Evolutionary conservation across 2,113 vertebrate genomes (phyloP), one percentile per base, ranked within the genome.

Genomic region (Pseudorasbora parva): DNA sequence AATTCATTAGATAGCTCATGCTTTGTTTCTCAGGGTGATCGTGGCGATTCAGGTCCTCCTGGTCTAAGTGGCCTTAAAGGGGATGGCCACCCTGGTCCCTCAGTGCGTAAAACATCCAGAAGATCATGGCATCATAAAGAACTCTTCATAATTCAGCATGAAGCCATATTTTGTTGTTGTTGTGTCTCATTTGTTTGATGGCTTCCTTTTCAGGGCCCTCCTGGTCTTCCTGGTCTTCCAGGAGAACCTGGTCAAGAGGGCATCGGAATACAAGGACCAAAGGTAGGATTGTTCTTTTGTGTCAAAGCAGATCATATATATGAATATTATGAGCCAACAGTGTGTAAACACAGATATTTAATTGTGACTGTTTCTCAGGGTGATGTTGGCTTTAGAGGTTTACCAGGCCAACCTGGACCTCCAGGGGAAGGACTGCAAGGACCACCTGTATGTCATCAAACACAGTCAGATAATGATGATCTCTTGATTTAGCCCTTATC

Each of bases 11-110:
- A 47, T 62, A 77, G 17, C 41, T 71, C 2, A 3, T 72, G 8
- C 25, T 81, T n/a, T 81, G 41, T 66, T 12, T 54, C 77, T 27
- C 37, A 98, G 97, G 97, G 97, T 41, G 95, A 97, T 27, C 94
- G 92, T 82, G 96, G 96, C 60, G 90, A 92, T 60, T 78, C 88
- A 59, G 97, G 97, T 83, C 93, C 90, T 5, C 78, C 89, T 0
- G 96, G 97, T 76, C 95, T 94, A 74, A 92, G 92, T 27, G 97
- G 96, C 59, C 93, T 93, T 71, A 97, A 97, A 95, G 97, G 96
- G 90, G 96, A 97, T 1, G 96, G 95, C 5, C 96, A 93, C 86
- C 94, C 95, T 0, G 97, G 97, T 76, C 93, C 94, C 79, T 86
- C 86, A 41, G 97, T 97, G 91, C 1, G 66, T 78, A 45, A 59